Evolutionary conservation across 2,113 vertebrate species (phyloP).

Genomic region (Taurulus bubalis): DNA sequence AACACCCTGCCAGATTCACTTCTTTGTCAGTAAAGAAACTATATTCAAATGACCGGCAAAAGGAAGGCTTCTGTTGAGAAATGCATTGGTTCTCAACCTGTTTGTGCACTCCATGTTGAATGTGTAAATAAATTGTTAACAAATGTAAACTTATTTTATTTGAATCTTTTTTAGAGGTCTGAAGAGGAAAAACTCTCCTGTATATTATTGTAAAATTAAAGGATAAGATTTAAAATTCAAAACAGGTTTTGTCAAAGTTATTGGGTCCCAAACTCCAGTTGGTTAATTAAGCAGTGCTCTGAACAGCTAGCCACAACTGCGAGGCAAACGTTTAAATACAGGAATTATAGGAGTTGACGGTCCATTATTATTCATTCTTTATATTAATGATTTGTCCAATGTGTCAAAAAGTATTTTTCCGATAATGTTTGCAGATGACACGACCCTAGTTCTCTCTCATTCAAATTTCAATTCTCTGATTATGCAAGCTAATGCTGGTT

Average conservation of each 20-base stretch:
- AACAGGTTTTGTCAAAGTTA: background rate
- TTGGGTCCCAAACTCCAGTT: background rate
- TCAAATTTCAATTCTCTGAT: too few species aligned
- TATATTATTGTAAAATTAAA: background rate
- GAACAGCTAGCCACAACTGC: too few species aligned
- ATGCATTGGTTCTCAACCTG: too few species aligned
- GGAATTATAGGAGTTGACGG: background rate
- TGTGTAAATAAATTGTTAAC: background rate
- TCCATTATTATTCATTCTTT: too few species aligned
- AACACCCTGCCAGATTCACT: background rate
- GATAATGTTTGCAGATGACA: too few species aligned
- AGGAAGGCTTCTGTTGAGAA: background rate
- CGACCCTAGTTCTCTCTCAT: too few species aligned
- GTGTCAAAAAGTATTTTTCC: too few species aligned
- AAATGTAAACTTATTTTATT: background rate
- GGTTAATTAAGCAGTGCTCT: background rate
- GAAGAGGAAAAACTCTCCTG: too few species aligned
- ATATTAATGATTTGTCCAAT: too few species aligned
- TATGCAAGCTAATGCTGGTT: too few species aligned
- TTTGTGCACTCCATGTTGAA: too few species aligned
- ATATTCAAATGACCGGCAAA: background rate
- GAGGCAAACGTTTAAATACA: background rate
- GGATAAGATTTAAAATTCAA: background rate
- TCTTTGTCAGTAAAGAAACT: conserved; percentile 33
- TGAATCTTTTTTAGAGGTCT: background rate